Base-by-base conservation (phyloP, 2,113 vertebrate genomes). In the Pseudonaja textilis region DNA sequence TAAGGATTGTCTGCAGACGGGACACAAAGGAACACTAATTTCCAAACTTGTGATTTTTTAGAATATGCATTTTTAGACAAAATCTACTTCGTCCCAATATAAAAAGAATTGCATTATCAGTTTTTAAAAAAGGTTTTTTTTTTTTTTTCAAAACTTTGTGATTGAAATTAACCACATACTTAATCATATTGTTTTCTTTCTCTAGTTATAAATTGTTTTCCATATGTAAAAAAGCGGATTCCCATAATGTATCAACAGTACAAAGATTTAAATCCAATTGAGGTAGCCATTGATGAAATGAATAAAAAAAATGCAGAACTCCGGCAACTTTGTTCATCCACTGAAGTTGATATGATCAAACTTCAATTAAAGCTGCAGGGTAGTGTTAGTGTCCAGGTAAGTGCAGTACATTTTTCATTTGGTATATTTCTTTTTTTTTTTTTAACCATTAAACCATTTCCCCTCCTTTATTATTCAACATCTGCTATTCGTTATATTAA, bases 191-290 rank as follows among this genome's bases (percentile, higher is more conserved):
- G 29, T 1, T 14, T 93, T 90, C 89, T 34, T 92, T 64, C 34
- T 89, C 2, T 97, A 99, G 99, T 99, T 25, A 99, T 99, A 22
- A 99, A 99, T 90, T 99, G 98, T 93, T 99, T 99, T 94, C 99
- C 99, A 0, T 99, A 99, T 0, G 99, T 99, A 93, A 99, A 99
- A 96, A 99, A 99, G 93, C 98, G 99, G 1, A 99, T 99, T 34
- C 98, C 99, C 0, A 98, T 99, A 59, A 99, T 99, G 99, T 99
- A 99, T 96, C 99, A 99, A 88, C 99, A 99, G 94, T 99, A 99
- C 95, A 98, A 98, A 0, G 99, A 99, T 92, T 98, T 99, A 96
- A 99, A 99, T 95, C 99, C 99, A 92, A 99, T 99, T 20, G 99
- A 99, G 96, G 99, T 99, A 93, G 99, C 99, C 95, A 99, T 99